Evolutionary conservation across 2,113 vertebrate species (phyloP).

Genomic region (Chloroceryle aenea): DNA sequence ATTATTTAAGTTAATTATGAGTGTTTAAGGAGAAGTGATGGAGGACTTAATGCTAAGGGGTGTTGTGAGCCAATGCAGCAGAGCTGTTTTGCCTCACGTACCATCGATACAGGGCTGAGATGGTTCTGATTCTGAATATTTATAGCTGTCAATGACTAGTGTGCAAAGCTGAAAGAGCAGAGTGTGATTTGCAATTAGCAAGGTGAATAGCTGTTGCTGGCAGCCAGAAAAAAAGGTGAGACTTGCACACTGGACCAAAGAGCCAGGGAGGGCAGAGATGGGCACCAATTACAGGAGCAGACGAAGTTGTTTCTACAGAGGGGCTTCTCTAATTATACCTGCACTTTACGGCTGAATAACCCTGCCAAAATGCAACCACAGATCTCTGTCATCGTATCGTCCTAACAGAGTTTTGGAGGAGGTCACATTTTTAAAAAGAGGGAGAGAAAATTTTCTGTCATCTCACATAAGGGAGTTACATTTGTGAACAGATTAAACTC

Average conservation of each 20-base stretch:
- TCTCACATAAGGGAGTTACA: not conserved
- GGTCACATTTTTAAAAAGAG: conserved; percentile 20
- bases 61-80: not conserved
- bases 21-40: not conserved
- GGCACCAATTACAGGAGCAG: not conserved
- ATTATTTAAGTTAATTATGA: not conserved
- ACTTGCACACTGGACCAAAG: not conserved
- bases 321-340: not conserved
- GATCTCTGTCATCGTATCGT: accelerated
- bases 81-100: not conserved
- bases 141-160: not conserved
- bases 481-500: conserved; percentile 35
- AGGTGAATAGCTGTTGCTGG: not conserved
- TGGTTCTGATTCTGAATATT: not conserved
- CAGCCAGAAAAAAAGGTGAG: not conserved
- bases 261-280: not conserved
- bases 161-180: not conserved
- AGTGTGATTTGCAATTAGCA: not conserved
- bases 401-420: not conserved
- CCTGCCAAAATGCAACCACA: not conserved
- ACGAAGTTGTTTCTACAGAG: not conserved
- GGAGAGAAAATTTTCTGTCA: conserved; percentile 10
- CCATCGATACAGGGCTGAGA: not conserved
- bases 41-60: not conserved
- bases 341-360: accelerated